Base-by-base conservation (phyloP, 35 echinoderm and acorn worm species). In the Heliocidaris tuberculata region DNA sequence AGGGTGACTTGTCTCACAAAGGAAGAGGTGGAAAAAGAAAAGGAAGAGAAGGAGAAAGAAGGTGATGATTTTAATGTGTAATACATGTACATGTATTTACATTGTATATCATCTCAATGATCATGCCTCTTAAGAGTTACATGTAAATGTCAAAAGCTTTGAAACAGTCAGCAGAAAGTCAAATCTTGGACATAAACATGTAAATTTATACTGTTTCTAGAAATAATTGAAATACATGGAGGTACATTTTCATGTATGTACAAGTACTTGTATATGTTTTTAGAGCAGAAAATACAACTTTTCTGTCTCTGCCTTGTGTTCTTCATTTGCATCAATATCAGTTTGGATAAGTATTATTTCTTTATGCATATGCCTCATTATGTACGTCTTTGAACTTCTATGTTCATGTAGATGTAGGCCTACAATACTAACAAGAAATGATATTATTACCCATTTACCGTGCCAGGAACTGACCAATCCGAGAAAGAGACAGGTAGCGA, bases 1-100 rank as follows among this genome's bases (percentile, higher is more conserved):
- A 95, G 71, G 60, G 87, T 95, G 50, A 91, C 11, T 48, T 95
- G 94, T 85, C 86, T 93, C 29, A 85, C 92, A 59, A 59, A 95
- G 48, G 93, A 89, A 32, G 86, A 97, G 7, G 49, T 47, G 19
- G 96, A 94, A 29, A 48, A 94, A 86, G 93, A 86, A 86, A 59
- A 93, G 91, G 50, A 93, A 29, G 50, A 31, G 19, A 52, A 59
- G 30, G 50, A 93, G 91, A 93, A 93, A 31, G 50, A 93, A n/a
- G 50, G 91, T 48, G 30, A 93, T 3, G 6, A 93, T 92, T 27
- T 27, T 89, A 59, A 93, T 59, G n/a, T n/a, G n/a, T n/a, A n/a
- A n/a, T n/a, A n/a, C n/a, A 42, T 42, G 10, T 42, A 42, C 35
- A 42, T 42, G 35, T 42, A 42, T 42, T 1, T 42, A 42, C 35